Base-by-base conservation (phyloP, 2,113 vertebrate genomes). In the Monopterus albus region DNA sequence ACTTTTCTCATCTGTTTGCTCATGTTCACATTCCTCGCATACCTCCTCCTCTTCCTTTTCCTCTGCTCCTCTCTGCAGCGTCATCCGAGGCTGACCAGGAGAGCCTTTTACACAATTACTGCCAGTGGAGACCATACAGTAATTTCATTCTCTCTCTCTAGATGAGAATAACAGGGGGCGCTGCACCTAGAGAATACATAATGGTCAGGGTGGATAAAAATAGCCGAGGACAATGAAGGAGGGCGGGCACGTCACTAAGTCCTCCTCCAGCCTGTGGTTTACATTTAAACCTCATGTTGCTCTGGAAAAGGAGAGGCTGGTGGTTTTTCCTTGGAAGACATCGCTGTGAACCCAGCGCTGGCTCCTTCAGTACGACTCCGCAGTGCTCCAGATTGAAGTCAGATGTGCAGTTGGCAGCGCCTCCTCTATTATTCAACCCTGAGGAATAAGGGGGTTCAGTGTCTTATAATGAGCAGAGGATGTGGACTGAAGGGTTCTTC, bases 191-290 rank as follows among this genome's bases (percentile, higher is more conserved):
- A 67, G 67, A 68, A 78, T 56, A 74, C 62, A 64, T 45, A 78
- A 71, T 64, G 56, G 51, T 76, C 83, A 57, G 8, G 28, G 12
- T 42, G 68, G 46, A 45, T 78, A 78, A 74, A 86, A 86, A 86
- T 81, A 87, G 77, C 66, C 15, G 21, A 49, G 61, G 56, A 57
- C 13, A 18, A 3, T 0, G 36, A 67, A 66, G 43, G 57, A 43
- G 63, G 38, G 23, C n/a, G 51, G 64, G 60, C 28, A 59, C 43
- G 53, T 47, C 51, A 62, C 36, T 72, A 51, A 6, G 12, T 57
- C 59, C 51, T 63, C 55, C 61, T 66, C 21, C 61, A 15, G 57
- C 79, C 79, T 78, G 69, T 43, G 58, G 58, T 74, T 82, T 53
- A 28, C 74, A 69, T 69, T 2, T 73, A 28, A 82, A 55, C 68